Conservation (phyloP, 1,140 invertebrate species). For the Tachypleus tridentatus region DNA sequence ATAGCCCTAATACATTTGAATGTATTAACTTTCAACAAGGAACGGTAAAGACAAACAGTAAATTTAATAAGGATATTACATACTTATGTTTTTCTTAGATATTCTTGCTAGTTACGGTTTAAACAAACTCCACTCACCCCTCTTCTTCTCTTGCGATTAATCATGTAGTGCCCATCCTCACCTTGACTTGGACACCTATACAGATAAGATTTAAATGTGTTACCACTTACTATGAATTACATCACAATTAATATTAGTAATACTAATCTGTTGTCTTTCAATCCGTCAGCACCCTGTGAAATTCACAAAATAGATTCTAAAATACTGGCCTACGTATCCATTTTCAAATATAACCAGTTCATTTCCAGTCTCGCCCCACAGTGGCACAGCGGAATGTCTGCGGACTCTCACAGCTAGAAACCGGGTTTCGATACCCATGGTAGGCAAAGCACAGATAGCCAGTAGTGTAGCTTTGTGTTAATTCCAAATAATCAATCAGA, state of each 20-base stretch:
- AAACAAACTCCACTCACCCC: slow-evolving; percentile 12
- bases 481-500: background rate
- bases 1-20: background rate
- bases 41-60: background rate
- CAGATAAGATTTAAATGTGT: background rate
- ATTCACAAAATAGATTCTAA: background rate
- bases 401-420: too few species aligned
- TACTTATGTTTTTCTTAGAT: background rate
- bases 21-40: background rate
- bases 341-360: background rate
- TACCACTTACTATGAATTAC: background rate
- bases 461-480: background rate
- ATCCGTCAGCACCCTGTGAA: background rate
- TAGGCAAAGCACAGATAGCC: too few species aligned
- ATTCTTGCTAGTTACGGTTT: background rate
- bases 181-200: slow-evolving; percentile 6
- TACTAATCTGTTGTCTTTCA: background rate
- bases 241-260: background rate
- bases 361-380: background rate
- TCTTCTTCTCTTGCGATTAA: slow-evolving; percentile 16
- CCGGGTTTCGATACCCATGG: too few species aligned
- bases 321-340: background rate
- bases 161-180: slow-evolving; percentile 9
- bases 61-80: background rate
- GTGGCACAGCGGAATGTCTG: background rate